A percentile compares a stretch with the other conserved stretches of the same genome.
These are phyloP conservation scores for Leptinotarsa rubiginosa DNA, from an alignment of 2,888 invertebrate genomes.

Conservation along the genomic window DNA sequence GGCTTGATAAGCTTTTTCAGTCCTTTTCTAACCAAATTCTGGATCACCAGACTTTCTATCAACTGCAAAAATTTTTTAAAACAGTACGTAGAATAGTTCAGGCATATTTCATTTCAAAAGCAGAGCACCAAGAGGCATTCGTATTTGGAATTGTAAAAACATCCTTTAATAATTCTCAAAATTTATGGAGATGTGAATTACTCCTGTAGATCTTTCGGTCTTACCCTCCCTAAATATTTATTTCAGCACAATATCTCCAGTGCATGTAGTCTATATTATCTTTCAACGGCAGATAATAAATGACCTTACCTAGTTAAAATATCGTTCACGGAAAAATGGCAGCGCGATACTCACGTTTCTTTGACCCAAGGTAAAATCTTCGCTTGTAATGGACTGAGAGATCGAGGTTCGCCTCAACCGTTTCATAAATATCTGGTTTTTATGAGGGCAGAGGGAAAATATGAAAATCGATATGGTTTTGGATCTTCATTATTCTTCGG, in stretches of 20 bases:
- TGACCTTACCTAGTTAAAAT: slow-evolving; percentile 24
- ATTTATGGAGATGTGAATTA: neutral
- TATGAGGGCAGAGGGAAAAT: too few species aligned
- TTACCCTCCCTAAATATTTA: slow-evolving; percentile 22
- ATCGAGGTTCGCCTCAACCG: neutral
- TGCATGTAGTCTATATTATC: slow-evolving; percentile 33
- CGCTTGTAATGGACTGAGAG: neutral
- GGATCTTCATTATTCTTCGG: too few species aligned
- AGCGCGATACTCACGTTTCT: slow-evolving; percentile 20
- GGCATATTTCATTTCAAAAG: neutral
- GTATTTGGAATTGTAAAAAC: neutral
- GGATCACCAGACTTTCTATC: too few species aligned
- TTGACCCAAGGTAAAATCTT: neutral
- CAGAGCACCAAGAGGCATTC: neutral
- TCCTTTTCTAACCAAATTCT: too few species aligned
- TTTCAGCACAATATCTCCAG: slow-evolving; percentile 13
- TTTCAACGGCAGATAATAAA: slow-evolving; percentile 30
- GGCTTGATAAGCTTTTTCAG: too few species aligned
- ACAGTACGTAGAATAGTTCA: too few species aligned
- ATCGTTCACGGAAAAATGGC: slow-evolving; percentile 9
- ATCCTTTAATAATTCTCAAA: neutral
- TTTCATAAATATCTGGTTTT: too few species aligned
- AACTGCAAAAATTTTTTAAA: too few species aligned
- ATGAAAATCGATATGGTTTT: too few species aligned
- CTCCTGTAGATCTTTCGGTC: neutral